Conservation (phyloP, 2,113 vertebrate genomes). For the Trinectes maculatus region DNA sequence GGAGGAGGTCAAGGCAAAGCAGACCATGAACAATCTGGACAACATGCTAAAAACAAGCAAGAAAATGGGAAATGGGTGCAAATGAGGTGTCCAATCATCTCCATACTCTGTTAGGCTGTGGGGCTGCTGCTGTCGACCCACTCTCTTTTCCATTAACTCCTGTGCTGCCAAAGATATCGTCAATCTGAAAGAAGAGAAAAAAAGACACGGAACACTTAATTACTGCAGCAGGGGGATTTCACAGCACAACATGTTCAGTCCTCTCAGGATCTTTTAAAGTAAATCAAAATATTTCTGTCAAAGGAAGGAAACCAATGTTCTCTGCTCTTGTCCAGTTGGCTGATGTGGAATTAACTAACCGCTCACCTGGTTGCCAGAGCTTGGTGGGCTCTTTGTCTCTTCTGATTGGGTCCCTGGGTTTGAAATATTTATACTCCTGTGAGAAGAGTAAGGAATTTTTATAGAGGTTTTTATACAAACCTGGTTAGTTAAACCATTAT, state of each 20-base stretch:
- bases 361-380: conserved; percentile 85
- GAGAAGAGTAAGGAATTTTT: background rate
- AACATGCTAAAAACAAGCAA: background rate
- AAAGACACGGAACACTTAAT: background rate
- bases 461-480: too few species aligned
- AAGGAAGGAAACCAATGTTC: rapidly evolving
- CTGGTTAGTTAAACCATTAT: too few species aligned
- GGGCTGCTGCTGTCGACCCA: conserved; percentile 79
- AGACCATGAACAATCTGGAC: conserved; percentile 10
- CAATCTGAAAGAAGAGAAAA: conserved; percentile 82
- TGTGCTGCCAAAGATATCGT: conserved; percentile 88
- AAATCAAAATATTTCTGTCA: background rate
- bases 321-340: too few species aligned
- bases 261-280: too few species aligned
- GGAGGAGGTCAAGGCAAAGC: background rate
- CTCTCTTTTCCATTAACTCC: conserved; percentile 88
- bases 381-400: conserved; percentile 82
- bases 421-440: conserved; percentile 88
- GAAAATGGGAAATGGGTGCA: background rate
- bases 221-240: background rate
- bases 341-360: background rate
- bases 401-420: conserved; percentile 85
- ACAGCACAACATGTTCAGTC: too few species aligned
- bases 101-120: conserved; percentile 87
- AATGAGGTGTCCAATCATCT: background rate